These are phyloP conservation scores for Lepidotrigona ventralis DNA, from an alignment of 1,140 invertebrate species.

Conservation along the genomic window DNA sequence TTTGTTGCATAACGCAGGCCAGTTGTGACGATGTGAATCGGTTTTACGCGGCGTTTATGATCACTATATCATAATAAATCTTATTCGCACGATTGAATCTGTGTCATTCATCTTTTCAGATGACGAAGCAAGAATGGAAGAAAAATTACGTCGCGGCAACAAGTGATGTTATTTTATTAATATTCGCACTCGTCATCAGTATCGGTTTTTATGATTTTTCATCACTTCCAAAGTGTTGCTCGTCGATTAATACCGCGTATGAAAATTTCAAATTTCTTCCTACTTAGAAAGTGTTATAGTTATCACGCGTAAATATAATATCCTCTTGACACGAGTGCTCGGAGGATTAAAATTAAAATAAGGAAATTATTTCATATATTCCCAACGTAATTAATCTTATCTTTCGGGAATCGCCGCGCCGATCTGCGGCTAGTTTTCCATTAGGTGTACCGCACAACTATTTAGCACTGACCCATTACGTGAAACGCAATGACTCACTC, in stretches of 20 bases:
- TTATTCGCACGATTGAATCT: not conserved
- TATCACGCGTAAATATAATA: not conserved
- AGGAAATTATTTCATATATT: not conserved
- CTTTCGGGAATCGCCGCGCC: not conserved
- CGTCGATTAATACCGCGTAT: not conserved
- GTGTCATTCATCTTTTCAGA: no score
- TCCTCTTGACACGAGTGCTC: not conserved
- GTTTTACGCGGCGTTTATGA: conserved; percentile 33
- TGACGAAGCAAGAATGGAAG: not conserved
- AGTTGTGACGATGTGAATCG: conserved; percentile 57
- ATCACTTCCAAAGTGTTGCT: fast-evolving
- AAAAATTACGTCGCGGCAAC: not conserved
- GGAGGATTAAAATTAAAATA: not conserved
- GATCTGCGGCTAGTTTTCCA: not conserved
- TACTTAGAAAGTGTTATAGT: no score
- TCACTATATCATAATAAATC: no score
- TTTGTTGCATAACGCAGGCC: conserved; percentile 32
- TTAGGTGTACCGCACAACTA: not conserved
- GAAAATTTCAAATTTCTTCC: not conserved
- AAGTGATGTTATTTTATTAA: not conserved
- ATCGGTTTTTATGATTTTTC: not conserved
- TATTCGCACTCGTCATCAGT: no score
- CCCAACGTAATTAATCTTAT: not conserved
- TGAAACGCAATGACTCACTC: conserved; percentile 19
- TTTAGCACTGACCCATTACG: conserved; percentile 13